Conservation (phyloP, 30 jellyfish, hydroid and myxozoan species). For the Hydractinia echinata region DNA sequence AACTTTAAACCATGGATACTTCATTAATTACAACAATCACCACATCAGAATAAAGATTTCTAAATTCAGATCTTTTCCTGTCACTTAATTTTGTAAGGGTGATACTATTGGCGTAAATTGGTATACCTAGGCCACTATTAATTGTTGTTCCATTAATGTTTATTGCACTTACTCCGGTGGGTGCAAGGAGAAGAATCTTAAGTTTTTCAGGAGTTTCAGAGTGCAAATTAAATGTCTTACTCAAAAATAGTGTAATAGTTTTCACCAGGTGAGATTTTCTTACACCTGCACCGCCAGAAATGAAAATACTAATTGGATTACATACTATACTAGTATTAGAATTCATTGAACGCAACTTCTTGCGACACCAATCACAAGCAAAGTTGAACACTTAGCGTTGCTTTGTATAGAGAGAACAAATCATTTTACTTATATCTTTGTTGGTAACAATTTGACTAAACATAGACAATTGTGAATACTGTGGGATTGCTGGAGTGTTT, state of each 20-base stretch:
- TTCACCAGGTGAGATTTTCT: slow-evolving; percentile 20
- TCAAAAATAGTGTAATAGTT: not conserved
- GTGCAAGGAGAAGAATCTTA: slow-evolving; percentile 13
- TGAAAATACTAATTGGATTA: not conserved
- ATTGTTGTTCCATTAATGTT: slow-evolving; percentile 30
- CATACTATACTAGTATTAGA: too few species aligned
- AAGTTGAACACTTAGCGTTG: too few species aligned
- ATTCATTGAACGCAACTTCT: too few species aligned
- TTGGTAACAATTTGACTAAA: too few species aligned
- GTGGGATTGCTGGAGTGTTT: too few species aligned
- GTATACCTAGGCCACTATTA: slow-evolving; percentile 16
- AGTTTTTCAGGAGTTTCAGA: not conserved
- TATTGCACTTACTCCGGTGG: slow-evolving; percentile 29
- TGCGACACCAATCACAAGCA: too few species aligned
- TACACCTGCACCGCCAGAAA: slow-evolving; percentile 18
- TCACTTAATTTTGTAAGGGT: not conserved
- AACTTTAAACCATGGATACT: slow-evolving; percentile 24
- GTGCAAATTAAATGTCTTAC: not conserved
- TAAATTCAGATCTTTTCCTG: not conserved
- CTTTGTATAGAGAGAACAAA: too few species aligned
- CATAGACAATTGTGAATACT: too few species aligned
- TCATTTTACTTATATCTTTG: too few species aligned
- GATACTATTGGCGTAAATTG: slow-evolving; percentile 2
- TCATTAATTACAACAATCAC: slow-evolving; percentile 17
- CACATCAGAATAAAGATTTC: too few species aligned